Base-by-base conservation (phyloP, 2,113 vertebrate species). In the Equus quagga region DNA sequence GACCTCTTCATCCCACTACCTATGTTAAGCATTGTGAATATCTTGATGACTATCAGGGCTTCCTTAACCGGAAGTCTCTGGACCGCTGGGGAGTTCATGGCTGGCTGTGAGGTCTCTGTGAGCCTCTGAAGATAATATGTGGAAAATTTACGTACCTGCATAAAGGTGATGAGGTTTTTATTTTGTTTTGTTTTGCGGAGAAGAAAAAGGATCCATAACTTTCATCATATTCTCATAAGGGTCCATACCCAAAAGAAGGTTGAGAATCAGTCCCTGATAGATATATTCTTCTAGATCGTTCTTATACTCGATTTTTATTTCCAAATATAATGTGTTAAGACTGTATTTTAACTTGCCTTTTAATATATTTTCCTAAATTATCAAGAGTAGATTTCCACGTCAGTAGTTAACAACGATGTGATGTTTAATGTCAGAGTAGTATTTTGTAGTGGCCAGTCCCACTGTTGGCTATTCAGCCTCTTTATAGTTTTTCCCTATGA, bases 341-440 rank as follows among this genome's bases (percentile, higher is more conserved):
- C n/a, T 89, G 5, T 85, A 62, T 89, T 95, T 95, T n/a, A 79
- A 80, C 13, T 87, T 89, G 62, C 36, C 28, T 91, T 96, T 92
- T 76, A 62, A 72, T 54, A 60, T 15, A 21, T 46, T 84, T 78
- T 95, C 46, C 49, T 83, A 36, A 73, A 46, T 83, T 80, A 72
- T 18, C 89, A 58, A 79, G 51, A 91, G 24, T 87, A n/a, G 46
- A 31, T 90, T 86, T 90, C n/a, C 8, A 12, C 17, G 31, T 79
- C 46, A 33, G 31, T 70, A 44, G 31, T 28, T 75, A 69, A 36
- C 12, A 88, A 64, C 33, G n/a, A 28, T 36, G 3, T 70, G 78
- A 26, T 36, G 7, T 67, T 69, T 69, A 70, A 31, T 78, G 23
- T 92, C 51, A 54, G 36, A 84, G 28, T 33, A 56, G 65, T n/a